Base-by-base conservation (phyloP, 2,888 invertebrate genomes). In the Chrysopilus asiliformis region DNA sequence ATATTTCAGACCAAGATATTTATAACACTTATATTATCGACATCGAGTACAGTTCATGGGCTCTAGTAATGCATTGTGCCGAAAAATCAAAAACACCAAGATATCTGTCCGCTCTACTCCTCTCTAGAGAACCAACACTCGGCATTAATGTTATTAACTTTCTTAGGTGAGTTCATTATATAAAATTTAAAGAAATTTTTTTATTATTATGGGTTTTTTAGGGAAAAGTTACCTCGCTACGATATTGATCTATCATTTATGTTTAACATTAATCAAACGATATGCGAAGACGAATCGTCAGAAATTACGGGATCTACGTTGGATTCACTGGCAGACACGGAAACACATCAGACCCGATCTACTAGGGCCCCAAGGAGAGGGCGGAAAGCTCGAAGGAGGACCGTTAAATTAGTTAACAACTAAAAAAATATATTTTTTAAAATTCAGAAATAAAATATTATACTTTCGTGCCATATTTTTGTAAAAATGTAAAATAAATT, bases 1-100 rank as follows among this genome's bases (percentile, higher is more conserved):
- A n/a, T n/a, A n/a, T n/a, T 65, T 24, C 57, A 86, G 85, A 85
- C 60, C 85, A 86, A 60, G 87, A 85, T 9, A 71, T 86, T 44
- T 89, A 89, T 65, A 87, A 87, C 53, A 87, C 87, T 0, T 87
- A 83, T 55, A 78, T 87, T 1, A 57, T 87, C 48, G 87, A 87
- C 53, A 81, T 85, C 0, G 86, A 87, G 55, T 84, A 86, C 57
- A 72, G 71, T 39, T 78, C 79, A 2, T 89, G 86, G 86, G 76
- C 82, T 0, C 61, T 89, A 28, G 65, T 87, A 18, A 71, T 89
- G 53, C 87, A 89, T 53, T 87, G 89, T 49, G 87, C 87, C 1
- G 87, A 86, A 53, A 84, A 87, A 58, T 70, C 71, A 32, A 76
- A 77, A 47, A 80, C 77, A 28, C 73, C 81, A 0, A 67, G 85